Conservation (phyloP, 1,140 invertebrate genomes). For the Pseudomyrmex flavicornis region DNA sequence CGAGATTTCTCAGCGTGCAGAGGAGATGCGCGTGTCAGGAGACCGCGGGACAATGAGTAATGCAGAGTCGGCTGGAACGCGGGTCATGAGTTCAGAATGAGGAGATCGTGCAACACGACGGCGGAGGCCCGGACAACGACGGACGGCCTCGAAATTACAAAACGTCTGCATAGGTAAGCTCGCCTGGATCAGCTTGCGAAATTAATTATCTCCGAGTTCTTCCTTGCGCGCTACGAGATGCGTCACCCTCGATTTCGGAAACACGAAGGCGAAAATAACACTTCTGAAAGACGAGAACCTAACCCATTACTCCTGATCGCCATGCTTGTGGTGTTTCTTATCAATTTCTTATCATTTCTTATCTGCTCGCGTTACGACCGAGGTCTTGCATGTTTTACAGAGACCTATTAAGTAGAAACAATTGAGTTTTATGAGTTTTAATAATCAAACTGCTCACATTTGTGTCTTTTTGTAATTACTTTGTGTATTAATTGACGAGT, state of each 20-base stretch:
- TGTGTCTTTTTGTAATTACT: background rate
- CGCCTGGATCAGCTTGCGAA: background rate
- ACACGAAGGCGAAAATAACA: background rate
- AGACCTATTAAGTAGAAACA: constrained; percentile 36
- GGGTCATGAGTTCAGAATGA: constrained; percentile 80
- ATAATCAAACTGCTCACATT: background rate
- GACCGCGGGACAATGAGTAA: constrained; percentile 76
- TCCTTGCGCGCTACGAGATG: background rate
- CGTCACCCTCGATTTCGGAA: background rate
- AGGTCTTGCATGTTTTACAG: background rate
- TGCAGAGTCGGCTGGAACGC: constrained; percentile 62
- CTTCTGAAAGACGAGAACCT: background rate
- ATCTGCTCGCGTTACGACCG: background rate
- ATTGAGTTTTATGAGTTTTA: constrained; percentile 28
- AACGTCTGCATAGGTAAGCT: constrained; percentile 83
- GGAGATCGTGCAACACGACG: constrained; percentile 79
- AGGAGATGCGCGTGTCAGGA: constrained; percentile 75
- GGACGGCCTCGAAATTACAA: constrained; percentile 81
- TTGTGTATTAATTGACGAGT: background rate
- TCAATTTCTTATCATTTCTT: background rate
- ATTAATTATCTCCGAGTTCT: background rate
- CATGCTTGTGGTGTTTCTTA: constrained; percentile 35
- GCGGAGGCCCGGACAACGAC: constrained; percentile 77
- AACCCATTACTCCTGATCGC: constrained; percentile 9
- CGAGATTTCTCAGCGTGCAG: constrained; percentile 69